These are phyloP conservation scores for Chrysolina americana DNA, from an alignment of 2,888 invertebrate genomes.

Conservation along the genomic window DNA sequence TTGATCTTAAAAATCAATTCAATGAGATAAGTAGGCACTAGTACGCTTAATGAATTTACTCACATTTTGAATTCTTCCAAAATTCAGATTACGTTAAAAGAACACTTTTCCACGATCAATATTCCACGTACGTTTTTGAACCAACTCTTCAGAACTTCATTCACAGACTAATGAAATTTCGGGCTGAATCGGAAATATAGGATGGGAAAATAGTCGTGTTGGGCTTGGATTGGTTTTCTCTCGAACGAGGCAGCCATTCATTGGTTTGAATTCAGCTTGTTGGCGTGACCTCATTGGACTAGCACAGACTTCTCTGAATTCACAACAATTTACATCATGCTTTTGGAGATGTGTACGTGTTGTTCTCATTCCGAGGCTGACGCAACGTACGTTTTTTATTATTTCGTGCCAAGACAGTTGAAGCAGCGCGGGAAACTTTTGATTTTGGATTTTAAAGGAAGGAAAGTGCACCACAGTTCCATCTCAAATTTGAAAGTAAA, in stretches of 20 bases:
- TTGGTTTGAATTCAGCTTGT: constrained; percentile 73
- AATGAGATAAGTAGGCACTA: too few species aligned
- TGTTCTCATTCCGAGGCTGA: constrained; percentile 12
- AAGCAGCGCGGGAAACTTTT: constrained; percentile 1
- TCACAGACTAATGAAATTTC: constrained; percentile 52
- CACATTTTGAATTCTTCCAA: constrained; percentile 27
- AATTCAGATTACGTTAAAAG: constrained; percentile 27
- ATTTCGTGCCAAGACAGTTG: constrained; percentile 7
- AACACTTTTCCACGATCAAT: constrained; percentile 37
- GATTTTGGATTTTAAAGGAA: neutral
- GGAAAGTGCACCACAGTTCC: neutral
- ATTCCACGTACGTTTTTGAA: constrained; percentile 20
- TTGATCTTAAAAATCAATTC: neutral
- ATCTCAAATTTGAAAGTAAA: neutral
- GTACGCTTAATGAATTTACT: neutral
- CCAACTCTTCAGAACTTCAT: constrained; percentile 33
- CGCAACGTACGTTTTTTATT: constrained; percentile 33
- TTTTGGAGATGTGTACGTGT: neutral
- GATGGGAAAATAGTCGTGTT: constrained; percentile 71
- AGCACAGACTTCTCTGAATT: constrained; percentile 63
- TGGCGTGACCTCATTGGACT: constrained; percentile 78
- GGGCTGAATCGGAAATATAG: constrained; percentile 61
- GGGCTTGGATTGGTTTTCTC: constrained; percentile 71
- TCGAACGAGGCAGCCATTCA: constrained; percentile 67
- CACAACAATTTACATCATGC: constrained; percentile 1